Percentiles rank a stretch among this genome's conserved stretches.
Evolutionary conservation across 2,113 vertebrate genomes (phyloP).

Genomic region (Euleptes europaea): DNA sequence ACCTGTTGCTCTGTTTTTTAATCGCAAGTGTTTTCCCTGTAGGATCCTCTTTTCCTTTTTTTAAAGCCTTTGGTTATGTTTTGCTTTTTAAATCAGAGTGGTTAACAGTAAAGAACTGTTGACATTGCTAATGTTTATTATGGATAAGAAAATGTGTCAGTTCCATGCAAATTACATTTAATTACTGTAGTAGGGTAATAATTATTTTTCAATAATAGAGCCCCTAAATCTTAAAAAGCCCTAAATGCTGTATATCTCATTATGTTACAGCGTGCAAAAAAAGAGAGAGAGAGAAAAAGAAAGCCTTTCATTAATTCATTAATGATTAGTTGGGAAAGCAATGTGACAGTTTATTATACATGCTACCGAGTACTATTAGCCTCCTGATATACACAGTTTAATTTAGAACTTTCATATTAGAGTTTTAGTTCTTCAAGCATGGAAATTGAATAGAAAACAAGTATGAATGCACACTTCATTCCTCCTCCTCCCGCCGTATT

Average conservation of each 20-base stretch:
- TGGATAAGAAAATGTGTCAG: constrained; percentile 59
- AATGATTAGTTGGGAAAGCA: constrained; percentile 63
- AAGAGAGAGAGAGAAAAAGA: constrained; percentile 40
- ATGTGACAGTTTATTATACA: constrained; percentile 63
- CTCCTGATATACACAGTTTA: constrained; percentile 62
- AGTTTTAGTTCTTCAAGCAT: constrained; percentile 61
- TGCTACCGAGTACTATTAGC: constrained; percentile 58
- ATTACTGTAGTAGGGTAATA: constrained; percentile 68
- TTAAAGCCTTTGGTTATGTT: background rate
- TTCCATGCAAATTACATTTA: constrained; percentile 66
- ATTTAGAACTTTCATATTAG: constrained; percentile 66
- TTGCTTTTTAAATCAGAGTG: constrained; percentile 18
- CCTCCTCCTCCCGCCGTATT: constrained; percentile 7
- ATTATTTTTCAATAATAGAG: constrained; percentile 73
- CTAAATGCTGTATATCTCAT: constrained; percentile 69
- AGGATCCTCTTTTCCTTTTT: background rate
- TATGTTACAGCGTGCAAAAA: constrained; percentile 62
- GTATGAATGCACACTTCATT: constrained; percentile 47
- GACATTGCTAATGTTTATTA: constrained; percentile 67
- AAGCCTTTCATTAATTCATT: constrained; percentile 67
- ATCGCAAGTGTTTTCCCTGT: background rate
- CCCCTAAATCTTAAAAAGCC: constrained; percentile 64
- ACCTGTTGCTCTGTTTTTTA: background rate
- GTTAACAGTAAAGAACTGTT: constrained; percentile 58
- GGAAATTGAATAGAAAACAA: constrained; percentile 63